Percentiles rank a stretch among this genome's conserved stretches.
Evolutionary conservation across 1,140 invertebrate genomes (phyloP).

Genomic region (Pseudachorutes palmiensis): DNA sequence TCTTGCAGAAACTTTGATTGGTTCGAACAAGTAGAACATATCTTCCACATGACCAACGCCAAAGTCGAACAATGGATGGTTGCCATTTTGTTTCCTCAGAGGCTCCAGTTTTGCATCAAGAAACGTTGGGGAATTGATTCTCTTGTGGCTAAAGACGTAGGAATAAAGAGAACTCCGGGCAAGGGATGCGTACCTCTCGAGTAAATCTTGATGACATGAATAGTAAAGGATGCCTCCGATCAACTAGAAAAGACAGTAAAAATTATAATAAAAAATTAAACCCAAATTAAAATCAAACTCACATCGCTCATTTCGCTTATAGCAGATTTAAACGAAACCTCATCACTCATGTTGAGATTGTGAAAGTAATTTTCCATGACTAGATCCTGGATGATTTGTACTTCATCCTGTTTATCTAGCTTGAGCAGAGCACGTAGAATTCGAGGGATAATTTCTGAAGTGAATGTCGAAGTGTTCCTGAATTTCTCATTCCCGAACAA

Average conservation of each 20-base stretch:
- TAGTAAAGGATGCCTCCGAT: slow-evolving; percentile 15
- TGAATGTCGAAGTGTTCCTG: slow-evolving; percentile 25
- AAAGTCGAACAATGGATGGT: slow-evolving; percentile 28
- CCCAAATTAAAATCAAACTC: not conserved
- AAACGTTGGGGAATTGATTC: slow-evolving; percentile 21
- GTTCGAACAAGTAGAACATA: slow-evolving; percentile 32
- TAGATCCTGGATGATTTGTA: not conserved
- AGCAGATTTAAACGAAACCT: slow-evolving; percentile 15
- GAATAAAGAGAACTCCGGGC: slow-evolving; percentile 16
- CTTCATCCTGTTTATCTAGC: slow-evolving; percentile 13
- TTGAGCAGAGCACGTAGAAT: slow-evolving; percentile 8
- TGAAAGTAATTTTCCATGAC: slow-evolving; percentile 28
- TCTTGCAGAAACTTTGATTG: not conserved
- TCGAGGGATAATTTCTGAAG: slow-evolving; percentile 23
- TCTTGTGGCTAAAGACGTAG: slow-evolving; percentile 33
- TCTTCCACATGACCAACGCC: slow-evolving; percentile 29
- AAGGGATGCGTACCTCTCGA: slow-evolving; percentile 23
- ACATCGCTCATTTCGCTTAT: slow-evolving; percentile 26
- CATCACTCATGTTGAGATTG: slow-evolving; percentile 20
- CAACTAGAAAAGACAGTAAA: slow-evolving; percentile 12
- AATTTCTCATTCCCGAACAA: slow-evolving; percentile 25
- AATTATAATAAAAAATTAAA: slow-evolving; percentile 5
- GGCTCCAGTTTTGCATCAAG: not conserved
- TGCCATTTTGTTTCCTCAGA: slow-evolving; percentile 15
- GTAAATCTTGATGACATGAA: slow-evolving; percentile 25